Evolutionary conservation across 2,113 vertebrate genomes (phyloP), one percentile per base, ranked within the genome.

Genomic region (Apteryx mantelli): DNA sequence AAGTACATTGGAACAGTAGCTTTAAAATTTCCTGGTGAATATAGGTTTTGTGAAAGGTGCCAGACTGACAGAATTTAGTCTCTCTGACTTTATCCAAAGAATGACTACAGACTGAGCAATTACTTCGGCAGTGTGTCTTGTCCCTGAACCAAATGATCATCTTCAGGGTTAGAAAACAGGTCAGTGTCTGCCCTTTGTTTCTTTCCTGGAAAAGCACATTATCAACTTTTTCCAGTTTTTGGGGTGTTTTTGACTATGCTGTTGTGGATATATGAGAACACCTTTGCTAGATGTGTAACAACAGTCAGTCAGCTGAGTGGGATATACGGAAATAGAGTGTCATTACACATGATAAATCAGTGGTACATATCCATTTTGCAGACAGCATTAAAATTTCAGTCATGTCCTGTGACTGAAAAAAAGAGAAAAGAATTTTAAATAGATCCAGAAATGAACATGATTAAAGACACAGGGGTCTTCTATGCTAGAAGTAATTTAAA

Each of bases 361-460:
- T 38, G 71, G 55, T 93, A 83, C 34, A 38, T 44, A 48, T 58
- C 46, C 20, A 11, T 80, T 93, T 91, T 85, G 63, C 71, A 91
- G 78, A 21, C 40, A 53, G 36, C 87, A 95, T 97, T 95, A 91
- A 86, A 80, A 95, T 97, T 97, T 88, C 86, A 89, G 91, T 94
- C 95, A 64, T 76, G 73, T 93, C n/a, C 46, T 55, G 36, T 80
- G 75, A 58, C 18, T 66, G 75, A 53, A 86, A 90, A 65, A 86
- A 86, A 83, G 56, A 65, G 53, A 60, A 36, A 63, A 89, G 69
- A 80, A 88, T 95, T 95, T 95, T 71, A 91, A 97, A 86, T 17
- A 94, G 81, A 92, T 70, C 83, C 91, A 94, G 81, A 92, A 96
- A 89, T 76, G 44, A 93, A 32, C 53, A 70, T 95, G 94, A 95